phyloP scores from a whole-genome alignment of 2,888 invertebrate species.

The Nephrocerus scutellatus region DNA sequence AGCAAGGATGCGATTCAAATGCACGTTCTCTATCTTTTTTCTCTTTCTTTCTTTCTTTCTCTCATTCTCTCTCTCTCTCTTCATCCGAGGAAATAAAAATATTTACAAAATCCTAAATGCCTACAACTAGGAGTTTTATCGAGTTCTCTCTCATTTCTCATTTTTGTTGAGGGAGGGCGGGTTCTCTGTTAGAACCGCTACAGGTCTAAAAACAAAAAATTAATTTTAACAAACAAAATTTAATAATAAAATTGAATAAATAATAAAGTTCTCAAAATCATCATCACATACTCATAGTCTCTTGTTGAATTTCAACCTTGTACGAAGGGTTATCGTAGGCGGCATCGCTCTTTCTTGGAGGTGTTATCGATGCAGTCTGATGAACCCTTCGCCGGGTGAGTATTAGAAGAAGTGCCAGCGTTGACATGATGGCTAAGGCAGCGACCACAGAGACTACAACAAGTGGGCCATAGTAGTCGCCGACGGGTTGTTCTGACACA shows the following conservation, averaged over 20 bases:
- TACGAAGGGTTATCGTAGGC: slow-evolving; percentile 90
- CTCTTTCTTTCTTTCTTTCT: too few species aligned
- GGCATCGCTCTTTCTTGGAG: slow-evolving; percentile 73
- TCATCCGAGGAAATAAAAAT: too few species aligned
- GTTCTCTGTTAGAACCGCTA: slow-evolving; percentile 27
- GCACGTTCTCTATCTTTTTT: too few species aligned
- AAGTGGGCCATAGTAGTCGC: slow-evolving; percentile 81
- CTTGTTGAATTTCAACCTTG: slow-evolving; percentile 88
- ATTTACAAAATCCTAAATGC: too few species aligned
- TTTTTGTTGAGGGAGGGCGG: background rate
- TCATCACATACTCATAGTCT: slow-evolving; percentile 70
- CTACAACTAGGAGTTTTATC: slow-evolving; percentile 20
- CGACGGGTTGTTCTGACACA: slow-evolving; percentile 43
- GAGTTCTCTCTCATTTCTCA: slow-evolving; percentile 4
- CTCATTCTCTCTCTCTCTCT: too few species aligned
- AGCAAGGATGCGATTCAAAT: too few species aligned
- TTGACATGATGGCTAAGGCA: slow-evolving; percentile 74
- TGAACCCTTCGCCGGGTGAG: slow-evolving; percentile 66
- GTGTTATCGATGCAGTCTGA: slow-evolving; percentile 72
- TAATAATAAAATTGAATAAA: background rate
- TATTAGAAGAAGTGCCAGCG: slow-evolving; percentile 70
- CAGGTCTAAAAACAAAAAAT: slow-evolving; percentile 26
- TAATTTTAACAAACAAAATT: background rate
- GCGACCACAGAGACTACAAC: slow-evolving; percentile 84
- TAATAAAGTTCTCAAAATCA: slow-evolving; percentile 2